A percentile compares a stretch with the other conserved stretches of the same genome.
Conservation (phyloP, 1,140 invertebrate genomes). For the Drosophila repletoides region DNA sequence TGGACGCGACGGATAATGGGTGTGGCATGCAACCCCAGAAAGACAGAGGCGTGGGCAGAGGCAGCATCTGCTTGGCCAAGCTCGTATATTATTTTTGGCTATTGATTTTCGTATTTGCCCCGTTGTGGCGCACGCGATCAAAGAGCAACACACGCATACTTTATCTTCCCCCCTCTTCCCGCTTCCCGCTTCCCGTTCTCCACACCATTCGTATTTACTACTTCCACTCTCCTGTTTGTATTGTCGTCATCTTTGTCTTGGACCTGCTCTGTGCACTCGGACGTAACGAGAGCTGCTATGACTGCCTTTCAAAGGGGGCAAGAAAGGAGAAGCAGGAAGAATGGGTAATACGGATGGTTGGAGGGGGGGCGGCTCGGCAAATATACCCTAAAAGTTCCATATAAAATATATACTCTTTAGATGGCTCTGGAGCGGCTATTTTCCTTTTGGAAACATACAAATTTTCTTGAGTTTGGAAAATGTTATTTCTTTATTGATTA, state of each 20-base stretch:
- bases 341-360: not conserved
- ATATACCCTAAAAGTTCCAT: too few relatives aligned
- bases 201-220: not conserved
- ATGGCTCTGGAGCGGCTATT: too few relatives aligned
- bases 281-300: conserved; percentile 36
- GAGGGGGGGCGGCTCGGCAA: too few relatives aligned
- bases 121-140: conserved; percentile 29
- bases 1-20: conserved; percentile 8
- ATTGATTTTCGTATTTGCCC: conserved; percentile 33
- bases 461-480: too few relatives aligned
- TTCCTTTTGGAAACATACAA: too few relatives aligned
- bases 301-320: not conserved
- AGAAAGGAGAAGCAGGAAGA: not conserved
- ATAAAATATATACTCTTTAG: not conserved
- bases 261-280: conserved; percentile 41
- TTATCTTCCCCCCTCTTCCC: not conserved
- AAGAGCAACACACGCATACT: conserved; percentile 19
- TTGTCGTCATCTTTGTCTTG: conserved; percentile 30
- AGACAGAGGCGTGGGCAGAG: too few relatives aligned
- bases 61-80: conserved; percentile 27
- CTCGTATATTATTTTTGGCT: conserved; percentile 17
- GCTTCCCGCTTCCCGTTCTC: not conserved
- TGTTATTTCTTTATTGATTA: too few relatives aligned
- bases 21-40: conserved; percentile 39
- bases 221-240: not conserved